phyloP scores from a whole-genome alignment of 1,140 invertebrate genomes.

The Nasonia longicornis region DNA sequence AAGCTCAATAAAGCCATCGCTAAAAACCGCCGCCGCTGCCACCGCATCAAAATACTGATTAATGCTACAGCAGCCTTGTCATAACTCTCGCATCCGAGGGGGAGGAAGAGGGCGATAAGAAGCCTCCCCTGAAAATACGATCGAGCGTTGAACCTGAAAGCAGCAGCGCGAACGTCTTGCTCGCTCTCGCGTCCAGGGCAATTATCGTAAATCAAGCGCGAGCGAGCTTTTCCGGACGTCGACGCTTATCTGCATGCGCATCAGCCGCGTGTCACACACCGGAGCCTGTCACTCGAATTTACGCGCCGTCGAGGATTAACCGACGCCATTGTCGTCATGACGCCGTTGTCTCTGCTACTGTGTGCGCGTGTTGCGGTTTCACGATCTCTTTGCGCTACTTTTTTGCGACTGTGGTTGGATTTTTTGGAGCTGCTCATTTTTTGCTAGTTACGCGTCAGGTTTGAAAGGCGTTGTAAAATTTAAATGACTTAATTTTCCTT shows the following conservation, averaged over 20 bases:
- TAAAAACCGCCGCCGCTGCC: not conserved
- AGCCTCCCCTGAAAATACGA: not conserved
- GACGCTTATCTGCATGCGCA: constrained; percentile 10
- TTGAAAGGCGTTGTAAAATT: too few relatives aligned
- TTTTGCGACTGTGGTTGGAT: not conserved
- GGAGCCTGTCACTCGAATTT: constrained; percentile 23
- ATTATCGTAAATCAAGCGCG: constrained; percentile 28
- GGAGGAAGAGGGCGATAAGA: not conserved
- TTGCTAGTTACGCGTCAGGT: too few relatives aligned
- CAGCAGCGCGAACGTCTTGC: not conserved
- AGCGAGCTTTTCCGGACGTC: constrained; percentile 14
- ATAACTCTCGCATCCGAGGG: too few relatives aligned
- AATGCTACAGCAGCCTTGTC: too few relatives aligned
- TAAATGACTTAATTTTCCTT: too few relatives aligned
- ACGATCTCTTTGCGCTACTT: not conserved
- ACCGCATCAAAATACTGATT: too few relatives aligned
- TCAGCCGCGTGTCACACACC: not conserved
- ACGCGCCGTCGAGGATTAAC: not conserved
- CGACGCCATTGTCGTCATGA: not conserved
- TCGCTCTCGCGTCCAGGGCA: not conserved
- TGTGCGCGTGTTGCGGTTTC: not conserved
- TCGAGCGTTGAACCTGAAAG: constrained; percentile 1
- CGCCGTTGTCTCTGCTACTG: too few relatives aligned
- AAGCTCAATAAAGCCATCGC: not conserved
- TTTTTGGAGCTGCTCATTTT: too few relatives aligned